These are phyloP conservation scores for Rhipidura dahli DNA, from an alignment of 2,113 vertebrate species.

Conservation along the genomic window DNA sequence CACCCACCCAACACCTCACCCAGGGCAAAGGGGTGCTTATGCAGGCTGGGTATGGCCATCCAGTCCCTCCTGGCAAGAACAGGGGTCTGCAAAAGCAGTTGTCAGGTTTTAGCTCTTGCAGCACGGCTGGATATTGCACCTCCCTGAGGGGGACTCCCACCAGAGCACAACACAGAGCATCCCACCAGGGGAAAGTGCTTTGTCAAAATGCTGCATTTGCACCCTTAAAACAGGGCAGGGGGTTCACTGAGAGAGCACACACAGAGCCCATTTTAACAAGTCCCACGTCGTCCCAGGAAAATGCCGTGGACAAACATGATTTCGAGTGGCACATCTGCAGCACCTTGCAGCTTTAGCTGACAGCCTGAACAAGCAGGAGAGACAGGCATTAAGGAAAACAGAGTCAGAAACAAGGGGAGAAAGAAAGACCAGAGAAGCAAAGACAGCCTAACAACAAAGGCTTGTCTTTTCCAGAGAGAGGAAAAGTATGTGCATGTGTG, in stretches of 20 bases:
- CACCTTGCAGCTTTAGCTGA: background rate
- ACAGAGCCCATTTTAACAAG: background rate
- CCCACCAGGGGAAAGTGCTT: accelerated
- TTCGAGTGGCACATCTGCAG: background rate
- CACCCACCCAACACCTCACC: accelerated
- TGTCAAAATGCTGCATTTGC: background rate
- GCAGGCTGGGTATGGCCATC: background rate
- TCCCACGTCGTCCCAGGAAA: background rate
- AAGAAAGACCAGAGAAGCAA: background rate
- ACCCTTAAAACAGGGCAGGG: background rate
- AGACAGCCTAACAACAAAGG: background rate
- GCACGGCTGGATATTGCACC: background rate
- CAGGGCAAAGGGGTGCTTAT: background rate
- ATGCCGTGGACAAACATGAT: background rate
- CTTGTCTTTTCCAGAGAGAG: background rate
- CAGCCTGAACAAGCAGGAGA: background rate
- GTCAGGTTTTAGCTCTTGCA: background rate
- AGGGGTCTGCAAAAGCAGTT: background rate
- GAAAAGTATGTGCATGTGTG: background rate
- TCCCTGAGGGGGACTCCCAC: accelerated
- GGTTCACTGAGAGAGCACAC: background rate
- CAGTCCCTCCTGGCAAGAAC: background rate
- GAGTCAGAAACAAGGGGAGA: background rate
- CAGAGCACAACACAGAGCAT: accelerated
- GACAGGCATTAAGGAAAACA: background rate